These are phyloP conservation scores for Mercenaria mercenaria DNA, from an alignment of 1,140 invertebrate genomes.

Conservation along the genomic window DNA sequence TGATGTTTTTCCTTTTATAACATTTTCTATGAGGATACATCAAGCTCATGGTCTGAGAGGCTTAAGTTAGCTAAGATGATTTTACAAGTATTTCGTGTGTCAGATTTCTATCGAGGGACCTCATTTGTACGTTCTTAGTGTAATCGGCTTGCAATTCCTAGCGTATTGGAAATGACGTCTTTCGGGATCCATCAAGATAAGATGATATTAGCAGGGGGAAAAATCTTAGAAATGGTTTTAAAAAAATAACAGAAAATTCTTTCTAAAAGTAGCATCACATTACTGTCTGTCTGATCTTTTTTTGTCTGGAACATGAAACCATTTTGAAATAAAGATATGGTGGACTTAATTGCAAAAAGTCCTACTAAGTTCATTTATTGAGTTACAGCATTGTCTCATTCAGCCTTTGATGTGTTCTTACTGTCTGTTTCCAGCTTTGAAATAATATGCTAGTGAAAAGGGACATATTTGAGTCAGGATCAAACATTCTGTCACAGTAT, in stretches of 20 bases:
- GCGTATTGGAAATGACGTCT: conserved; percentile 41
- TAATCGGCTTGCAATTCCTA: conserved; percentile 50
- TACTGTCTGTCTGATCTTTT: not conserved
- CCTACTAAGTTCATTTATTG: too few relatives aligned
- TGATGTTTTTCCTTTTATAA: conserved; percentile 12
- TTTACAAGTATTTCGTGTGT: conserved; percentile 53
- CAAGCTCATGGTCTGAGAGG: not conserved
- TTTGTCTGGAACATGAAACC: not conserved
- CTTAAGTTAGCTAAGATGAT: conserved; percentile 51
- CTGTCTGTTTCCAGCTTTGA: too few relatives aligned
- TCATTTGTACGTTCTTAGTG: conserved; percentile 65
- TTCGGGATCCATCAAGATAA: not conserved
- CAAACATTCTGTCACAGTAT: too few relatives aligned
- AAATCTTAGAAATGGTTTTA: not conserved
- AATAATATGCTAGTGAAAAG: too few relatives aligned
- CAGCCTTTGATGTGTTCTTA: too few relatives aligned
- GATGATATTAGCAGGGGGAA: not conserved
- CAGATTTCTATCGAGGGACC: conserved; percentile 56
- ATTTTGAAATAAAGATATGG: not conserved
- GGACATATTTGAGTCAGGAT: too few relatives aligned
- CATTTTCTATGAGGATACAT: not conserved
- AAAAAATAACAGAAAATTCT: not conserved
- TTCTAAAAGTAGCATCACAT: not conserved
- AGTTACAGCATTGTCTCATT: too few relatives aligned
- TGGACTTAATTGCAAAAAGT: too few relatives aligned